A percentile compares a stretch with the other conserved stretches of the same genome.
These are phyloP conservation scores for Siderastrea radians DNA, from an alignment of 92 coral and sea anemone genomes.

Conservation along the genomic window DNA sequence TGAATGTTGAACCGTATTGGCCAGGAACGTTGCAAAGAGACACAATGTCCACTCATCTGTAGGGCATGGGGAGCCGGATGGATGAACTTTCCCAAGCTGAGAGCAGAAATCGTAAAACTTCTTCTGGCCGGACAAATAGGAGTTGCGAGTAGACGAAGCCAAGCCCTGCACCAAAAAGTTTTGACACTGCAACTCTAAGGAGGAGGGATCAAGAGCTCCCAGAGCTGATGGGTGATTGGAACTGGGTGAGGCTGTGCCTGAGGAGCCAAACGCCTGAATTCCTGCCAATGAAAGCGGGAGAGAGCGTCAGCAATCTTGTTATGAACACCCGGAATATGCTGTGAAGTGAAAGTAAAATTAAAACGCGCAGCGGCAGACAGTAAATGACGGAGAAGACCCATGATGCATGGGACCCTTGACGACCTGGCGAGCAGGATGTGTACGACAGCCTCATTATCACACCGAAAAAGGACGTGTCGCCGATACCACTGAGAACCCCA, in stretches of 20 bases:
- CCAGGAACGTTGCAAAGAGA: background rate
- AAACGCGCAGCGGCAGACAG: constrained; percentile 15
- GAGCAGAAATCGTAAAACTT: too few relatives aligned
- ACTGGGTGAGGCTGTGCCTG: constrained; percentile 10
- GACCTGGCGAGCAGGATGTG: constrained; percentile 48
- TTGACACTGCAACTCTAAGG: too few relatives aligned
- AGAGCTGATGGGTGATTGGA: too few relatives aligned
- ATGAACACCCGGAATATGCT: constrained; percentile 51
- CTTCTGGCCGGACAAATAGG: too few relatives aligned
- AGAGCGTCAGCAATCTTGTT: constrained; percentile 56
- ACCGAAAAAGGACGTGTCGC: constrained; percentile 26
- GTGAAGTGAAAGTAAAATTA: too few relatives aligned
- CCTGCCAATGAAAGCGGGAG: constrained; percentile 58
- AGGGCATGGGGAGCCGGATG: background rate
- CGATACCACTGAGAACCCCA: constrained; percentile 56
- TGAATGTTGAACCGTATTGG: background rate
- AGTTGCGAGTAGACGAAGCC: too few relatives aligned
- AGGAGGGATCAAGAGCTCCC: too few relatives aligned
- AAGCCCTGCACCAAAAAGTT: too few relatives aligned
- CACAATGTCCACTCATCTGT: constrained; percentile 18
- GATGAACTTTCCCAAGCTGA: too few relatives aligned
- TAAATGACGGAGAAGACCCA: constrained; percentile 55
- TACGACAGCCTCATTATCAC: constrained; percentile 68
- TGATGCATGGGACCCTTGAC: constrained; percentile 29
- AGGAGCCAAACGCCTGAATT: constrained; percentile 54